Evolutionary conservation across 1,140 invertebrate species (phyloP), one percentile per base, ranked within the genome.

Genomic region (Lasioglossum albipes): DNA sequence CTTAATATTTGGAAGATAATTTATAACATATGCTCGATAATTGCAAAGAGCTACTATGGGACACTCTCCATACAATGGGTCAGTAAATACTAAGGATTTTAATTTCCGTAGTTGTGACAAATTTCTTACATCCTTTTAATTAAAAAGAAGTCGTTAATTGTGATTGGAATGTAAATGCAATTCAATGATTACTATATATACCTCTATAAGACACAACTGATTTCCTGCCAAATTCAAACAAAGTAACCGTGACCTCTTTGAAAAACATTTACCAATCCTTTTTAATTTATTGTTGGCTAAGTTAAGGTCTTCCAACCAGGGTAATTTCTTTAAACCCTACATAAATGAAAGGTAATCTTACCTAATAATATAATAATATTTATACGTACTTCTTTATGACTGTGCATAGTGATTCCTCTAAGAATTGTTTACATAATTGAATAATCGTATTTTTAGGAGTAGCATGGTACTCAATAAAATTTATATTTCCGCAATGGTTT

Each of bases 51-150:
- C 52, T 74, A 83, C 78, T 2, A 87, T n/a, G 0, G 85, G 85
- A 71, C 85, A 87, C 42, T 87, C 81, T 57, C 85, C 85, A 31
- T 87, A 86, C 22, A 87, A 78, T 2, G 81, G 75, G 84, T 87
- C 86, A 7, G 36, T 31, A 79, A 87, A 86, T 59, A 81, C 67
- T 49, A 87, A 54, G 18, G 81, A 84, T 49, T 79, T 45, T 36
- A 87, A 73, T 49, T 84, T 81, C 57, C 22, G 22, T 13, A 81
- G 20, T 7, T 61, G 59, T 16, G 54, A 79, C 13, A 87, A 22
- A 73, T 72, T 75, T 49, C 45, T 54, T 65, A 86, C 45, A 4
- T 87, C 86, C 86, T 87, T 64, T 45, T 66, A 59, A 59, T 66
- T 13, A 66, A 73, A 68, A 72, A 20, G 3, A 12, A 27, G 0